These are phyloP conservation scores for Chorisops tibialis DNA, from an alignment of 2,888 invertebrate species.

Conservation along the genomic window DNA sequence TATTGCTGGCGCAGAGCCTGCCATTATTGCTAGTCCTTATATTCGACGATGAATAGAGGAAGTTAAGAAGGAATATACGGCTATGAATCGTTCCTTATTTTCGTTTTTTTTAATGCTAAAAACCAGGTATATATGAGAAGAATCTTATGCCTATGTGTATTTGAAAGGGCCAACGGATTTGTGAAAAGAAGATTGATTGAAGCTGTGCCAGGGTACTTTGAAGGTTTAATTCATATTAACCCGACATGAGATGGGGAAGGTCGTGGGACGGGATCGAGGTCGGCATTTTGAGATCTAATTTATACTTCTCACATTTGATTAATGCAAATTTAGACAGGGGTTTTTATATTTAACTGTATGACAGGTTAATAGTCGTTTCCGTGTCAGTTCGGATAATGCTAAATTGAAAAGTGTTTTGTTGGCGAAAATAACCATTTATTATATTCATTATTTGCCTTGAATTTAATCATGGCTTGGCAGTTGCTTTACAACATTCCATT, in stretches of 20 bases:
- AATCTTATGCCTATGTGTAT: constrained; percentile 8
- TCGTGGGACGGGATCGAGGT: not conserved
- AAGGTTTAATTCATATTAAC: constrained; percentile 23
- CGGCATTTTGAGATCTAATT: constrained; percentile 24
- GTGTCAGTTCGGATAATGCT: constrained; percentile 22
- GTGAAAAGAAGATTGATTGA: constrained; percentile 26
- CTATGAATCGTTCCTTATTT: constrained; percentile 22
- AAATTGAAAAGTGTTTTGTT: constrained; percentile 5
- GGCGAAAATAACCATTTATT: constrained; percentile 23
- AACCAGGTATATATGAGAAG: constrained; percentile 13
- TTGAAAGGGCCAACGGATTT: constrained; percentile 24
- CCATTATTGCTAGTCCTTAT: too few species aligned
- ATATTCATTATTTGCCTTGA: constrained; percentile 18
- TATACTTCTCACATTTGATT: constrained; percentile 25
- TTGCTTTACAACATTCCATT: too few species aligned
- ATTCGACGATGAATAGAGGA: too few species aligned
- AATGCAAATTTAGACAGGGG: constrained; percentile 25
- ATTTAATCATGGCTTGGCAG: too few species aligned
- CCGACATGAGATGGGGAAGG: constrained; percentile 7
- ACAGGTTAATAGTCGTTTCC: constrained; percentile 24
- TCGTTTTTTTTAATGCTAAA: constrained; percentile 2
- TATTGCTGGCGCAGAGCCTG: too few species aligned
- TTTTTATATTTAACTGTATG: constrained; percentile 20
- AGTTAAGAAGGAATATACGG: constrained; percentile 4
- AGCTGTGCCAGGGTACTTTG: constrained; percentile 3